Conservation (phyloP, 2,888 invertebrate genomes). For the Macropis europaea region DNA sequence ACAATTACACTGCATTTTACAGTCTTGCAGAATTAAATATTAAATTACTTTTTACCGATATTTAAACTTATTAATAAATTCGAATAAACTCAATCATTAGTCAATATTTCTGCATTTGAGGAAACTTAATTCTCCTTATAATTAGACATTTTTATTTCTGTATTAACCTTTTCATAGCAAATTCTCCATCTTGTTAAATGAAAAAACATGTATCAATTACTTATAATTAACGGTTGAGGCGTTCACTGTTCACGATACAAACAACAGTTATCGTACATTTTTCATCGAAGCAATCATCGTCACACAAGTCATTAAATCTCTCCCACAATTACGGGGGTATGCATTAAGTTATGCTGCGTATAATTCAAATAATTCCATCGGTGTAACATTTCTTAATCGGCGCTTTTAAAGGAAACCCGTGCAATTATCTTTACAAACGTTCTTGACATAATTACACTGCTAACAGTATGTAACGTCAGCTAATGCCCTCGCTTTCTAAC, state of each 20-base stretch:
- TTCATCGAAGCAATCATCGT: neutral
- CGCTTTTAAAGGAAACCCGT: neutral
- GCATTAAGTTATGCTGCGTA: neutral
- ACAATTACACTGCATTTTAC: too few relatives aligned
- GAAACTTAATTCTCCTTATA: too few relatives aligned
- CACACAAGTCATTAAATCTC: too few relatives aligned
- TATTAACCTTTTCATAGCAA: too few relatives aligned
- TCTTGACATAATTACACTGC: slow-evolving; percentile 16
- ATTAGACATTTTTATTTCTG: too few relatives aligned
- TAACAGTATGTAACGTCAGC: neutral
- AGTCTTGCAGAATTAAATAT: too few relatives aligned
- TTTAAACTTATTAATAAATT: too few relatives aligned
- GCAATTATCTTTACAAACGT: neutral
- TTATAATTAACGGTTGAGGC: neutral
- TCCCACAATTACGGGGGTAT: neutral
- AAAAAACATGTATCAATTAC: too few relatives aligned
- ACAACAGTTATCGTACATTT: neutral
- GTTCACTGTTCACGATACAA: neutral
- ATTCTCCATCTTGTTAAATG: too few relatives aligned
- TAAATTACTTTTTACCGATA: too few relatives aligned
- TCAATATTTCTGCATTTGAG: too few relatives aligned
- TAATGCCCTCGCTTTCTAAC: slow-evolving; percentile 25
- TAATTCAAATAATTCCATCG: neutral
- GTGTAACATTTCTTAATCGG: neutral
- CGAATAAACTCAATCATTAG: too few relatives aligned